phyloP scores from a whole-genome alignment of 2,888 invertebrate genomes.

The Limenitis camilla region DNA sequence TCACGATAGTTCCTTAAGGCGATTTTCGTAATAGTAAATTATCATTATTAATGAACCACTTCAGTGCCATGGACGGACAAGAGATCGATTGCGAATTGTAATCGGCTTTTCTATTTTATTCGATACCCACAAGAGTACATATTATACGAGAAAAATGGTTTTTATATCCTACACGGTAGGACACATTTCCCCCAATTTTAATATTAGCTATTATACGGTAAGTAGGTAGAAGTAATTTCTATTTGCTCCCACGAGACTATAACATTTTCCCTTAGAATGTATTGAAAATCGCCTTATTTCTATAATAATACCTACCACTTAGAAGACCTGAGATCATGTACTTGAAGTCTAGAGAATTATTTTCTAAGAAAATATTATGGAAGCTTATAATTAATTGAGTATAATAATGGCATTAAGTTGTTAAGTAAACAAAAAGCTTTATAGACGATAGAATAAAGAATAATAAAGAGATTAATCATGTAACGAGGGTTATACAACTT shows the following conservation, averaged over 20 bases:
- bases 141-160: background rate
- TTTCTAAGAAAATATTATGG: no score
- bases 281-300: background rate
- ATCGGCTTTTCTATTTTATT: slow-evolving; percentile 12
- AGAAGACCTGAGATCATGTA: no score
- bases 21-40: background rate
- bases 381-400: no score
- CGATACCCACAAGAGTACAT: background rate
- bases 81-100: slow-evolving; percentile 3
- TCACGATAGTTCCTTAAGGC: background rate
- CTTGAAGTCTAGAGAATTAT: no score
- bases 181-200: background rate
- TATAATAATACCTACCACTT: no score
- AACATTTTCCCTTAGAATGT: background rate
- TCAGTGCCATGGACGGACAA: background rate
- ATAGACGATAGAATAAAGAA: no score
- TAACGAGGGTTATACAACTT: no score
- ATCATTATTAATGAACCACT: slow-evolving; percentile 2
- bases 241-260: slow-evolving; percentile 5
- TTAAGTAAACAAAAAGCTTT: no score
- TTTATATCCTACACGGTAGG: background rate
- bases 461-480: no score
- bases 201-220: slow-evolving; percentile 1
- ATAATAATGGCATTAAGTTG: no score
- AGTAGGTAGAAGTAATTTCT: slow-evolving; percentile 8